Percentiles rank a stretch among this genome's conserved stretches.
Conservation (phyloP, 2,797 vertebrate species). For the Neosilurus mollespiculum region DNA sequence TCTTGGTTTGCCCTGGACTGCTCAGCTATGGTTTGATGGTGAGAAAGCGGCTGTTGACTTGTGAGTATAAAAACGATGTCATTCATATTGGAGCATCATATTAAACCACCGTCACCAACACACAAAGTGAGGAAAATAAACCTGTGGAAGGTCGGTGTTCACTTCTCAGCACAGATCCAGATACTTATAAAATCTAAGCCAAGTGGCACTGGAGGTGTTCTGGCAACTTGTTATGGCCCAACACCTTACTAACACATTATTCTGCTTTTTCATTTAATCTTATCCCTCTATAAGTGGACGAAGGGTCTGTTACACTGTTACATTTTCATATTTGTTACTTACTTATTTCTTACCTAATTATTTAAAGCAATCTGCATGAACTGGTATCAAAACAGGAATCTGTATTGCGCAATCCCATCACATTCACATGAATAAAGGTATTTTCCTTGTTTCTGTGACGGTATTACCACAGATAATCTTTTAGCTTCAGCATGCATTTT, state of each 20-base stretch:
- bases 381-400: neutral
- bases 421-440: neutral
- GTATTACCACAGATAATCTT: neutral
- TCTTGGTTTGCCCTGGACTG: too few relatives aligned
- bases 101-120: neutral
- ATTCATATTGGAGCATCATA: neutral
- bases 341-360: too few relatives aligned
- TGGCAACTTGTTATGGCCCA: neutral
- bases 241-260: neutral
- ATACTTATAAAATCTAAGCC: neutral
- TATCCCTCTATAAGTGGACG: neutral
- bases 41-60: too few relatives aligned
- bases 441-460: neutral
- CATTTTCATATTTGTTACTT: neutral
- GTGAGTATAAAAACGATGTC: neutral
- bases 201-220: neutral
- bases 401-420: too few relatives aligned
- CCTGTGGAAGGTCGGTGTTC: neutral
- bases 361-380: neutral
- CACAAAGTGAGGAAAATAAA: neutral
- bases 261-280: slow-evolving; percentile 2
- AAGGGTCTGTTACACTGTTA: neutral
- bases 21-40: neutral
- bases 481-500: neutral
- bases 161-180: neutral